phyloP scores from a whole-genome alignment of 2,888 invertebrate genomes.

The Incurvaria masculella region DNA sequence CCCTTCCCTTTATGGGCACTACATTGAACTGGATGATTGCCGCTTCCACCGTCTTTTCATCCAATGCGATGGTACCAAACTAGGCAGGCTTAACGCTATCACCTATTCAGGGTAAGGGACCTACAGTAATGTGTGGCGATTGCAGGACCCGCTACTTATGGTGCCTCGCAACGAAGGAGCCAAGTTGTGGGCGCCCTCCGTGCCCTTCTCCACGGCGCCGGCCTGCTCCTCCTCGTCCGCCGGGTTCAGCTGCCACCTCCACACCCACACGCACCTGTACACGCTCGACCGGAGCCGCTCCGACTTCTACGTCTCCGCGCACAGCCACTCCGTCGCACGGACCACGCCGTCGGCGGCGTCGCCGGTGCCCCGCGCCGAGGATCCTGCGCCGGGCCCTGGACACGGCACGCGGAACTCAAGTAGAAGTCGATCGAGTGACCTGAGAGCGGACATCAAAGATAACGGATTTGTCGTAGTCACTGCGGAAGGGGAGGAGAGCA shows the following conservation, averaged over 20 bases:
- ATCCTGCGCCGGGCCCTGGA: no score
- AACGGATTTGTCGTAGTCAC: conserved; percentile 2
- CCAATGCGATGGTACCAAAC: no score
- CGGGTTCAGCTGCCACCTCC: conserved; percentile 47
- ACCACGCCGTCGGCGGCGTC: no score
- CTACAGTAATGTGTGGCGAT: no score
- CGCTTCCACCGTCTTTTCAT: no score
- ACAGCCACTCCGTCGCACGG: conserved; percentile 28
- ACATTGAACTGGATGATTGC: no score
- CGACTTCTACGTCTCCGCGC: conserved; percentile 41
- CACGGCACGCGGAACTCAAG: background rate
- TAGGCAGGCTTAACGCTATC: no score
- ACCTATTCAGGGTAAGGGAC: no score
- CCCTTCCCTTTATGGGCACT: no score
- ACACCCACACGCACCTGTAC: conserved; percentile 35
- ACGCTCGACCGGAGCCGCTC: conserved; percentile 47
- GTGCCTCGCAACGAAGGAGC: conserved; percentile 61
- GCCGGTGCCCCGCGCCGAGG: no score
- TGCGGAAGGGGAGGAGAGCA: conserved; percentile 16
- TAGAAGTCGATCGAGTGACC: no score
- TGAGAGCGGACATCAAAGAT: conserved; percentile 18
- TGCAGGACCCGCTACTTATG: conserved; percentile 57
- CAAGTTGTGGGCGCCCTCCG: conserved; percentile 44
- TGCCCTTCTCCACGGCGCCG: conserved; percentile 41
- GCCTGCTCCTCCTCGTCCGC: conserved; percentile 40